Evolutionary conservation across 2,113 vertebrate species (phyloP).

Genomic region (Syngnathus scovelli): DNA sequence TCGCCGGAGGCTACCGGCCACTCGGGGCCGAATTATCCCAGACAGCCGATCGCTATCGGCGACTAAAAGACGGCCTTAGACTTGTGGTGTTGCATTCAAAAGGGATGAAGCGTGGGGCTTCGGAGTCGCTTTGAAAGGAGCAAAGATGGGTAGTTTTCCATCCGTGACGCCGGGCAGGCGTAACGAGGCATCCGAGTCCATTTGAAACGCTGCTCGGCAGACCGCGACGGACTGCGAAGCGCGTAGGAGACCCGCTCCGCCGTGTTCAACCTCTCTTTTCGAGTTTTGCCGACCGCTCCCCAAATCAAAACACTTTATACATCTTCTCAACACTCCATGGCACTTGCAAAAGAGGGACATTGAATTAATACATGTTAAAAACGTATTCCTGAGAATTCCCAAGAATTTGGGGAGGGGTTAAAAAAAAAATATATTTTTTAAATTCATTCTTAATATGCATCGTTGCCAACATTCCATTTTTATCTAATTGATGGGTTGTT

Average conservation of each 20-base stretch:
- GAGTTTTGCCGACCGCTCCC: not conserved
- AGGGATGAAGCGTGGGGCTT: slow-evolving; percentile 21
- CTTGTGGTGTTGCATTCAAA: slow-evolving; percentile 32
- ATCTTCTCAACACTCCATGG: not conserved
- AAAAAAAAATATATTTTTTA: no score
- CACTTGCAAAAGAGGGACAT: no score
- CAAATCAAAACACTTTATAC: not conserved
- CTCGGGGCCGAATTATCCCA: slow-evolving; percentile 23
- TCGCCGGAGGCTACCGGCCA: slow-evolving; percentile 18
- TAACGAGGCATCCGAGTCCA: not conserved
- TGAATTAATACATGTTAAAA: no score
- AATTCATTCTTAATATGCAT: no score
- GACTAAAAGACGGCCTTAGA: slow-evolving; percentile 25
- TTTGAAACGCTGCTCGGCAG: not conserved
- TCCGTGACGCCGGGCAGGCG: slow-evolving; percentile 24
- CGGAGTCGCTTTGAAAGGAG: slow-evolving; percentile 14
- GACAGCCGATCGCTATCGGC: slow-evolving; percentile 25
- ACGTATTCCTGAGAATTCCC: no score
- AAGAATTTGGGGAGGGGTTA: no score
- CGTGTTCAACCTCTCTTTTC: not conserved
- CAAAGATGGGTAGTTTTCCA: slow-evolving; percentile 15
- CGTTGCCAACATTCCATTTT: no score
- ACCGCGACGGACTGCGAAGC: slow-evolving; percentile 19
- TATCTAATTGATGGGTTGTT: no score
- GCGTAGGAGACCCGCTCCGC: not conserved